Base-by-base conservation (phyloP, 2,888 invertebrate species). In the Lithophane semibrunnea region DNA sequence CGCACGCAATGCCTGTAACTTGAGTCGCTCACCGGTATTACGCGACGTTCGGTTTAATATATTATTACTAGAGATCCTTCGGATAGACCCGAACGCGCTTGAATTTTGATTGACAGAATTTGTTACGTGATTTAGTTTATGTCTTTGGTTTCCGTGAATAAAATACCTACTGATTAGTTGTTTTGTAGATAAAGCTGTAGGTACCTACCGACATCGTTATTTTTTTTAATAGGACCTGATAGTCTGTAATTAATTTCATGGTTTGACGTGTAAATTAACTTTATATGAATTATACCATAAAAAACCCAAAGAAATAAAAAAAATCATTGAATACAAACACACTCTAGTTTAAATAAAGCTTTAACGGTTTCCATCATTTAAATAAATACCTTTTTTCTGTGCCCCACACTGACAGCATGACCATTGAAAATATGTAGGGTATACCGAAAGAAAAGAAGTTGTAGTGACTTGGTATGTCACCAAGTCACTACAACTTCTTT, bases 11-110 rank as follows among this genome's bases (percentile, higher is more conserved):
- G 80, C 80, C 83, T 90, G 93, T 92, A 93, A 94, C 91, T 88
- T 90, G 93, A 93, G 91, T 84, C 87, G 90, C 89, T 90, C 91
- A 93, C 94, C 92, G 92, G 94, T 94, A 93, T 94, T 94, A 94
- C 94, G 94, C 94, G 91, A 92, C 91, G 89, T 87, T 88, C 89
- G 86, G 88, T 92, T 91, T 91, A 91, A 90, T 90, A 93, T 91
- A 89, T 84, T 71, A 84, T 69, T 73, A 66, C 75, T 78, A 85
- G 76, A 84, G 86, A 77, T 85, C 77, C 78, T 79, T 79, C 60
- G 58, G 49, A 72, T 79, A 79, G 61, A 65, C 29, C 24, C 61
- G 70, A 71, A 56, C 24, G 58, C 21, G 42, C 47, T 71, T 63
- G 21, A 18, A 61, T 67, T 83, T 70, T 66, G 69, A 83, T 70